phyloP scores from a whole-genome alignment of 2,888 invertebrate genomes.

The Hofmannophila pseudospretella region DNA sequence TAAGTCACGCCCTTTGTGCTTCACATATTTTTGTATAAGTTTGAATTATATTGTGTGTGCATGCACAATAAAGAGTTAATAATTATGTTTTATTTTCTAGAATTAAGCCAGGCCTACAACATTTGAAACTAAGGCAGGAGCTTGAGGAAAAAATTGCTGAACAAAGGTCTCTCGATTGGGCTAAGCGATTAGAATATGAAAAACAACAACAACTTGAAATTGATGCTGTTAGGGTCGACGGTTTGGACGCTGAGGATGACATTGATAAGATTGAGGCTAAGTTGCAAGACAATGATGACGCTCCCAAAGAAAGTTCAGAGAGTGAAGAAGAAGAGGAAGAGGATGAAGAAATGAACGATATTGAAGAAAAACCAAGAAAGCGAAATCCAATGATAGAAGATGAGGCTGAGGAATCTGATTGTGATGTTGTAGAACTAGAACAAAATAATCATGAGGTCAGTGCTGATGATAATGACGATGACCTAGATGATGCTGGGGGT shows the following conservation, averaged over 20 bases:
- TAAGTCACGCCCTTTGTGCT: too few species aligned
- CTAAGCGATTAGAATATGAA: slow-evolving; percentile 77
- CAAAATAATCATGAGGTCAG: slow-evolving; percentile 5
- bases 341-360: slow-evolving; percentile 44
- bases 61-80: too few species aligned
- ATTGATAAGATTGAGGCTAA: slow-evolving; percentile 63
- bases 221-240: slow-evolving; percentile 43
- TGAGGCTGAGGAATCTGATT: slow-evolving; percentile 72
- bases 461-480: slow-evolving; percentile 15
- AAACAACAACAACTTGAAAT: slow-evolving; percentile 61
- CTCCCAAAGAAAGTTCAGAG: slow-evolving; percentile 58
- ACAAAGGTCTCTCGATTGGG: slow-evolving; percentile 83
- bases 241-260: slow-evolving; percentile 56
- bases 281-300: slow-evolving; percentile 43
- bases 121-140: slow-evolving; percentile 83
- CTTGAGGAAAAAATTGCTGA: slow-evolving; percentile 84
- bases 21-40: too few species aligned
- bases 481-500: slow-evolving; percentile 31
- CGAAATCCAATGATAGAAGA: slow-evolving; percentile 61
- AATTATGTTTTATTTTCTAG: slow-evolving; percentile 32
- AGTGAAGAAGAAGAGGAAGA: slow-evolving; percentile 69
- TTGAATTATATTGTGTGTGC: too few species aligned
- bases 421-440: slow-evolving; percentile 36
- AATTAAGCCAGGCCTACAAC: slow-evolving; percentile 83
- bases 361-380: slow-evolving; percentile 57